Evolutionary conservation across 2,113 vertebrate genomes (phyloP), one percentile per base, ranked within the genome.

Genomic region (Pachypanchax playfairii): DNA sequence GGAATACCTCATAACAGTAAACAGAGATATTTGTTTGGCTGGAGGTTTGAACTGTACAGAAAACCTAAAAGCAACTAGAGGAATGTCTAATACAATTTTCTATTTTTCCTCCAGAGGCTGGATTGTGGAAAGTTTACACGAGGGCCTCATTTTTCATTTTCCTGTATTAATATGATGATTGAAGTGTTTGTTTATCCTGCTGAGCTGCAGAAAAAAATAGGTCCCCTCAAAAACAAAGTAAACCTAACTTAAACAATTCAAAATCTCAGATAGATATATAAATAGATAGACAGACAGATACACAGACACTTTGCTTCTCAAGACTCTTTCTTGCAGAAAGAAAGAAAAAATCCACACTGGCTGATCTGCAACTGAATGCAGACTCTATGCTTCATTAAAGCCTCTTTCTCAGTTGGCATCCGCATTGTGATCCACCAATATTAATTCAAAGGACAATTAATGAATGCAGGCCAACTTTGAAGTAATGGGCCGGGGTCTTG

Each of bases 381-480:
- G 91, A 91, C 92, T 95, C 94, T 95, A 96, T 97, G 97, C 95
- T 98, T 98, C 96, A 99, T 96, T 98, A 98, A 96, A 95, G 95
- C 94, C 89, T 94, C 96, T 98, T 98, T 98, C 95, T 96, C 93
- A 93, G 93, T 92, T 97, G 94, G 94, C 95, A 96, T 93, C 95
- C 92, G 91, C 94, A 99, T 98, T 98, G 96, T 98, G 95, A 96
- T 96, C 95, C 93, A 93, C 95, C 95, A 94, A 98, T 99, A 99
- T 98, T 97, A 98, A 99, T 98, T 98, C 96, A 98, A 98, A 98
- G 96, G 95, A 95, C 96, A 98, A 99, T 99, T 98, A 99, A 99
- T 98, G 97, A 99, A 99, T 98, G 96, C 96, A 93, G 91, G 89
- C 91, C 93, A 96, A 97, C 96, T 98, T 98, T 99, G 96, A 99